Evolutionary conservation across 2,113 vertebrate species (phyloP).

Genomic region (Melanostigma gelatinosum): DNA sequence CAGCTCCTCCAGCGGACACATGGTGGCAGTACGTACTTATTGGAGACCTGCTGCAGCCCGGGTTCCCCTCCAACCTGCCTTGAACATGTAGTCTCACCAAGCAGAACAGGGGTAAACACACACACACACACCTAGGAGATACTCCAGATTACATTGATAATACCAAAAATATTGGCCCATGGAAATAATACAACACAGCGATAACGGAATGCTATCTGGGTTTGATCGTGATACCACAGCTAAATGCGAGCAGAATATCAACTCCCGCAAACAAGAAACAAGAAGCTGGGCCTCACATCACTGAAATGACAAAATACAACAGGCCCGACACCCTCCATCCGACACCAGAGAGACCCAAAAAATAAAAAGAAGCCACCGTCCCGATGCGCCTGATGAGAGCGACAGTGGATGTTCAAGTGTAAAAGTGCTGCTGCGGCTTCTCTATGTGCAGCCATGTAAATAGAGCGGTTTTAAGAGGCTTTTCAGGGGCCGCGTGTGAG

Average conservation of each 20-base stretch:
- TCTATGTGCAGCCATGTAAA: constrained; percentile 65
- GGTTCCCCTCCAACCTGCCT: constrained; percentile 46
- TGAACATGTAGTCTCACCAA: constrained; percentile 62
- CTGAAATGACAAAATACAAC: constrained; percentile 60
- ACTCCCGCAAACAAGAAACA: constrained; percentile 74
- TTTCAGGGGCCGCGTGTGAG: constrained; percentile 59
- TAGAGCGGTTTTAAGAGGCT: constrained; percentile 73
- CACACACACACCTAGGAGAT: constrained; percentile 64
- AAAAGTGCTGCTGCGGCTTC: constrained; percentile 55
- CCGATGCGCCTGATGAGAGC: constrained; percentile 33
- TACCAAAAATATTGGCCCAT: constrained; percentile 81
- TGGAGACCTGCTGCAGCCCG: constrained; percentile 42
- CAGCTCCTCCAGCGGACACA: constrained; percentile 66
- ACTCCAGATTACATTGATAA: constrained; percentile 81
- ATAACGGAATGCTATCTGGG: constrained; percentile 74
- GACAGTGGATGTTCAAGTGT: constrained; percentile 21
- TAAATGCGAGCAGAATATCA: constrained; percentile 79
- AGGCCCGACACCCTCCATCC: constrained; percentile 36
- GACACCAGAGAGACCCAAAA: constrained; percentile 43
- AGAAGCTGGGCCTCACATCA: constrained; percentile 66
- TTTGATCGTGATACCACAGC: constrained; percentile 72
- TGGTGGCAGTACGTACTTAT: constrained; percentile 82
- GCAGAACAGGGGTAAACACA: constrained; percentile 61
- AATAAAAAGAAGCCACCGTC: background rate
- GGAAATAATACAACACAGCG: constrained; percentile 83